phyloP scores from a whole-genome alignment of 2,113 vertebrate genomes.

The Petaurus breviceps region DNA sequence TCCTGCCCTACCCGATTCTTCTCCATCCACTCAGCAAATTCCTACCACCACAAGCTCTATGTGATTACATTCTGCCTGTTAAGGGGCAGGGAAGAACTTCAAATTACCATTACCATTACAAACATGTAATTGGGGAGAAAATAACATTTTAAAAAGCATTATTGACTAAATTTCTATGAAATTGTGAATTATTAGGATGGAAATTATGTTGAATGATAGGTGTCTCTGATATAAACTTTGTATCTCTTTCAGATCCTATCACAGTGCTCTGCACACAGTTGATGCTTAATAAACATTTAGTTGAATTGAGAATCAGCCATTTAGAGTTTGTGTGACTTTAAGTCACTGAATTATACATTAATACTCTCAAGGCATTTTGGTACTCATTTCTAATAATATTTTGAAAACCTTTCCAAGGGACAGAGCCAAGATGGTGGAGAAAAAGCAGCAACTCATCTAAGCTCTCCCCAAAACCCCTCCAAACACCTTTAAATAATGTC shows the following conservation, averaged over 20 bases:
- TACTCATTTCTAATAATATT: neutral
- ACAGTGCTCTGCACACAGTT: neutral
- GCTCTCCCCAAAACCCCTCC: too few species aligned
- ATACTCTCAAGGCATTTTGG: neutral
- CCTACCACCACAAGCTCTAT: too few species aligned
- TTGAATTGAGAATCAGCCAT: neutral
- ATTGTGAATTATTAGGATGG: neutral
- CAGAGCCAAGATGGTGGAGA: too few species aligned
- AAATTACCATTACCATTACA: too few species aligned
- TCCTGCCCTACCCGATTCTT: too few species aligned
- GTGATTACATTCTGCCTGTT: too few species aligned
- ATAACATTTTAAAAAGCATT: neutral
- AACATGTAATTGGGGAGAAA: neutral
- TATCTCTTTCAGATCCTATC: neutral
- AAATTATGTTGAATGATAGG: neutral
- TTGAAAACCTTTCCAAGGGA: neutral
- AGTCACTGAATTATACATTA: neutral
- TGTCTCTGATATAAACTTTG: neutral
- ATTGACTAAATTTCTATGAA: neutral
- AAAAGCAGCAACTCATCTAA: too few species aligned
- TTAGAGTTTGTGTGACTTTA: neutral
- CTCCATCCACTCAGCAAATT: too few species aligned
- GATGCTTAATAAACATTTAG: neutral
- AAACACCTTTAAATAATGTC: too few species aligned
- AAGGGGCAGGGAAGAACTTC: too few species aligned